These are phyloP conservation scores for Corapipo altera DNA, from an alignment of 2,113 vertebrate genomes.

Conservation along the genomic window DNA sequence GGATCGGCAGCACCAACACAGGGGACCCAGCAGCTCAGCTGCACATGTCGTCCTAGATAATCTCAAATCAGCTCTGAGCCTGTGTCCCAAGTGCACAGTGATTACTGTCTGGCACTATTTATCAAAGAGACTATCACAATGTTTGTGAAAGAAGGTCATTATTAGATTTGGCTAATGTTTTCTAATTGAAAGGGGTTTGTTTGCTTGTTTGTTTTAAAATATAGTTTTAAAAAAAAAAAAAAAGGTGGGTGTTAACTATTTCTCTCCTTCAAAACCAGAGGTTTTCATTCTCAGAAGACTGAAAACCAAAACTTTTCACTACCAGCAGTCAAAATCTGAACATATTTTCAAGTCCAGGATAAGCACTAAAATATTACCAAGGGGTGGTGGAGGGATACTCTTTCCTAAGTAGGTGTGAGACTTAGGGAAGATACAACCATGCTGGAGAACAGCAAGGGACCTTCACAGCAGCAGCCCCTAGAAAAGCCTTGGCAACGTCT, in stretches of 20 bases:
- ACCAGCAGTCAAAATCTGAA: neutral
- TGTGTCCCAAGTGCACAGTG: neutral
- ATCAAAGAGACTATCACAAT: neutral
- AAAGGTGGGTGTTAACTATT: rapidly evolving
- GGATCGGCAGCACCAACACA: neutral
- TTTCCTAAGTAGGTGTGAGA: neutral
- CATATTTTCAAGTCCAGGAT: neutral
- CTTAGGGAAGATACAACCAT: neutral
- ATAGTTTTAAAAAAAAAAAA: neutral
- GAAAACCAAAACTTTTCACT: neutral
- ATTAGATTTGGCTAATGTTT: neutral
- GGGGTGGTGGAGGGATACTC: neutral
- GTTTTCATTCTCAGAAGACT: neutral
- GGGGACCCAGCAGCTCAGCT: neutral
- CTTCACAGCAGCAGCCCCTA: neutral
- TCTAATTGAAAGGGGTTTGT: neutral
- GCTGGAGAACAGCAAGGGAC: neutral
- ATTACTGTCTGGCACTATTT: neutral
- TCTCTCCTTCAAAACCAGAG: neutral
- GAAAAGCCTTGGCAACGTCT: neutral
- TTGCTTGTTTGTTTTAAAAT: neutral
- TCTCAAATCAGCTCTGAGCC: neutral
- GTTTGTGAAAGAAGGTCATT: neutral
- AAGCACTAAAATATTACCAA: neutral
- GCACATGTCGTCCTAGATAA: neutral